Evolutionary conservation across 2,797 vertebrate species (phyloP).

Genomic region (Enteromius fasciolatus): DNA sequence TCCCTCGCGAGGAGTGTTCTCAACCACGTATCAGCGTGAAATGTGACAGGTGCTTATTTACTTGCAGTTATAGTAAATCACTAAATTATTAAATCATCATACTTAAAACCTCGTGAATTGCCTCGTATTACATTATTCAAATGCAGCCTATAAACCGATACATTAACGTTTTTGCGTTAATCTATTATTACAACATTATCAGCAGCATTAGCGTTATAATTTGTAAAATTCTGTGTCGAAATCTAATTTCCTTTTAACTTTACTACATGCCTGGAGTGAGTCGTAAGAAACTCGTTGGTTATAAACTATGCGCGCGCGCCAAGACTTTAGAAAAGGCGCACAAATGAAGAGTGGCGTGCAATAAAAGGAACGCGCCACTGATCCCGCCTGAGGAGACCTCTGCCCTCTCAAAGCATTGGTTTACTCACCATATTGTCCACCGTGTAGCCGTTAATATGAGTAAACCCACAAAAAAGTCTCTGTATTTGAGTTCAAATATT

Average conservation of each 20-base stretch:
- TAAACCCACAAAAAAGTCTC: neutral
- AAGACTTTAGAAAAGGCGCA: conserved; percentile 51
- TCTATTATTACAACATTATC: neutral
- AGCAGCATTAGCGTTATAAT: neutral
- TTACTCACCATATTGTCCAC: neutral
- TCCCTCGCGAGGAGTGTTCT: conserved; percentile 45
- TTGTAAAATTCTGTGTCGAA: neutral
- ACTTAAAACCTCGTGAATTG: neutral
- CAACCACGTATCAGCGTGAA: neutral
- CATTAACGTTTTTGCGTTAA: neutral
- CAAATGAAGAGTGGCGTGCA: conserved; percentile 47
- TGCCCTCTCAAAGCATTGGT: conserved; percentile 15
- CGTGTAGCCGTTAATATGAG: neutral
- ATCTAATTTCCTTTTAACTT: neutral
- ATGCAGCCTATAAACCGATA: neutral
- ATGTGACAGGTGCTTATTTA: conserved; percentile 11
- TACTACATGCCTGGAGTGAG: neutral
- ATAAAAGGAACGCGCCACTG: conserved; percentile 71
- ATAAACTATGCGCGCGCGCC: conserved; percentile 43
- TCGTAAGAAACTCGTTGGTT: conserved; percentile 39
- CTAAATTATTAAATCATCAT: neutral
- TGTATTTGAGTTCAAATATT: neutral
- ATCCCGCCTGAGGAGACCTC: conserved; percentile 67
- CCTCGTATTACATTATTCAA: neutral
- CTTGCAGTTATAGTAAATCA: neutral